Base-by-base conservation (phyloP, 2,888 invertebrate species). In the Opisthograptis luteolata region DNA sequence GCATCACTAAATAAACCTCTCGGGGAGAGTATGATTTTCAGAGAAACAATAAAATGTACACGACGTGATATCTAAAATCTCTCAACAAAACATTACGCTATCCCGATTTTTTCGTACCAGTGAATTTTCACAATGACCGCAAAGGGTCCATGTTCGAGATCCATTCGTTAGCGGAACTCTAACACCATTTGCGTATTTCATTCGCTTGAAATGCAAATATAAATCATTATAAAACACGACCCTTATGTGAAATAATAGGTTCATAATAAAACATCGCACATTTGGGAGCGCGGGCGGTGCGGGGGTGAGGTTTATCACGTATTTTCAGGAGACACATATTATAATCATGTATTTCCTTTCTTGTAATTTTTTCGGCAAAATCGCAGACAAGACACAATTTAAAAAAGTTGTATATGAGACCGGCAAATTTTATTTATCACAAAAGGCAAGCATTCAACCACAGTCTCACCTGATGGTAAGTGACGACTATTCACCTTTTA, bases 251-350 rank as follows among this genome's bases (percentile, higher is more conserved):
- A 72, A 64, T 73, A 73, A 73, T 55, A 51, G 60, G 44, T 40
- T 54, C 35, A 60, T 69, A 72, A 73, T 66, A 71, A 75, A 73
- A 74, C 64, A 62, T 47, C 34, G 60, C 54, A 55, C 67, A 70
- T 76, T 74, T 64, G 42, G 27, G 40, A 20, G 50, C 31, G 12
- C 8, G 12, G 7, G 15, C 3, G 17, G 17, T 7, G 7, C 20
- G 1, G 10, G 10, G 1, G 9, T 1, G 10, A 25, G 25, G 10
- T 9, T 4, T n/a, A n/a, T n/a, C n/a, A n/a, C n/a, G n/a, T n/a
- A n/a, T n/a, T n/a, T n/a, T n/a, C n/a, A n/a, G n/a, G n/a, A n/a
- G n/a, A n/a, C n/a, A n/a, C n/a, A n/a, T n/a, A n/a, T n/a, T n/a
- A n/a, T n/a, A n/a, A n/a, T n/a, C n/a, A n/a, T n/a, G n/a, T n/a